Base-by-base conservation (phyloP, 2,888 invertebrate genomes). In the Branchellion lobata region DNA sequence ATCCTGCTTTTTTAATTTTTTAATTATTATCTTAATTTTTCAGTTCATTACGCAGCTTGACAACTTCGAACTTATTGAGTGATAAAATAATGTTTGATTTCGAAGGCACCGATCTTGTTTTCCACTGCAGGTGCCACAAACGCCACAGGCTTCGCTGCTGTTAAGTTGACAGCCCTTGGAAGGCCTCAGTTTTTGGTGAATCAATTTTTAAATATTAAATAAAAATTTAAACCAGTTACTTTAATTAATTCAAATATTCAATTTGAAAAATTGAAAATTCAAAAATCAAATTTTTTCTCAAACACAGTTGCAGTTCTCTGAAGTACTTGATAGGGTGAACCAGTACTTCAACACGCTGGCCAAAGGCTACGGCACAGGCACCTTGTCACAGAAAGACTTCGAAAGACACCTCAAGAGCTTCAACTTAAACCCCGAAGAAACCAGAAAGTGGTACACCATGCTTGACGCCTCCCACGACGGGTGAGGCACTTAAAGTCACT, bases 141-240 rank as follows among this genome's bases (percentile, higher is more conserved):
- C 87, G 94, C 94, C 82, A 95, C 96, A 33, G 99, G 99, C 61
- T 93, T 99, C 85, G 95, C 96, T 86, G 99, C 98, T 65, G 92
- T 99, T 82, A 99, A 99, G 89, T 89, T 99, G 84, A 99, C 98
- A 47, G 98, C 99, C 11, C 91, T 99, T 57, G 98, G 98, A 84
- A 92, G 98, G 86, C 99, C 99, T 75, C 96, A 97, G 87, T 90
- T 99, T 84, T 90, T 96, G 90, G 96, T 97, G 90, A 91, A 85
- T 79, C 27, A 31, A n/a, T 69, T 80, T 14, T 47, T 47, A 47
- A 14, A 47, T 47, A 47, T 47, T n/a, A n/a, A n/a, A n/a, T n/a
- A n/a, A n/a, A n/a, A n/a, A n/a, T n/a, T n/a, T n/a, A n/a, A n/a
- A n/a, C n/a, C n/a, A n/a, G n/a, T n/a, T n/a, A n/a, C n/a, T n/a